Evolutionary conservation across 2,888 invertebrate genomes (phyloP).

Genomic region (Diabrotica balteata): DNA sequence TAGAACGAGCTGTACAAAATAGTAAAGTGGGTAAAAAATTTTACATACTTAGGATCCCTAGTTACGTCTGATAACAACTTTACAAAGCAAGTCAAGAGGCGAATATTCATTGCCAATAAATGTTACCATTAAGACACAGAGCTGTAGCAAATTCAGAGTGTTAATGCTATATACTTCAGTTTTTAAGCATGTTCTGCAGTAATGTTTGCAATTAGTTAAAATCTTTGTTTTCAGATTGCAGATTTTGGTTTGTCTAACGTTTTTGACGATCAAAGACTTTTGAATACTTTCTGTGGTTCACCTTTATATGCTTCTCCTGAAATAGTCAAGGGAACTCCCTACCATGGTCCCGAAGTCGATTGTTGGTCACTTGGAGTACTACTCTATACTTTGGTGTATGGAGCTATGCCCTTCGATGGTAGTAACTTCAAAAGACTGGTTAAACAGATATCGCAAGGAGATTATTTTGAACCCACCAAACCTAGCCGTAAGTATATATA

Average conservation of each 20-base stretch:
- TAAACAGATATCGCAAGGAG: conserved; percentile 95
- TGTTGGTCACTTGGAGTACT: conserved; percentile 96
- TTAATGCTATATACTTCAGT: no score
- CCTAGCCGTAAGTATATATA: conserved; percentile 78
- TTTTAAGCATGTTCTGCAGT: no score
- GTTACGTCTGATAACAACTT: no score
- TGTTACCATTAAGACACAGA: no score
- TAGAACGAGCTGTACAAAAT: no score
- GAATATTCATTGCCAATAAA: no score
- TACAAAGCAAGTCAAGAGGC: no score
- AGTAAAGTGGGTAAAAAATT: no score
- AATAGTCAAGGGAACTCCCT: conserved; percentile 96
- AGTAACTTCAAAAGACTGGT: conserved; percentile 97
- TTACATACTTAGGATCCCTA: no score
- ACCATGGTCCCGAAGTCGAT: conserved; percentile 95
- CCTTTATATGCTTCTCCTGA: conserved; percentile 97
- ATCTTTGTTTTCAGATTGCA: conserved; percentile 77
- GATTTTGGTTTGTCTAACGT: conserved; percentile 99
- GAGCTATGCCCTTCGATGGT: conserved; percentile 99
- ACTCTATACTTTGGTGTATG: conserved; percentile 96
- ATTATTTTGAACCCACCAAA: conserved; percentile 95
- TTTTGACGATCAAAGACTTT: conserved; percentile 84
- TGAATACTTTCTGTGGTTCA: conserved; percentile 95
- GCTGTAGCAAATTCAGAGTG: no score
- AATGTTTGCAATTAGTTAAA: conserved; percentile 1